Percentiles rank a stretch among this genome's conserved stretches.
Evolutionary conservation across 2,888 invertebrate genomes (phyloP).

Genomic region (Bursaphelenchus okinawaensis): DNA sequence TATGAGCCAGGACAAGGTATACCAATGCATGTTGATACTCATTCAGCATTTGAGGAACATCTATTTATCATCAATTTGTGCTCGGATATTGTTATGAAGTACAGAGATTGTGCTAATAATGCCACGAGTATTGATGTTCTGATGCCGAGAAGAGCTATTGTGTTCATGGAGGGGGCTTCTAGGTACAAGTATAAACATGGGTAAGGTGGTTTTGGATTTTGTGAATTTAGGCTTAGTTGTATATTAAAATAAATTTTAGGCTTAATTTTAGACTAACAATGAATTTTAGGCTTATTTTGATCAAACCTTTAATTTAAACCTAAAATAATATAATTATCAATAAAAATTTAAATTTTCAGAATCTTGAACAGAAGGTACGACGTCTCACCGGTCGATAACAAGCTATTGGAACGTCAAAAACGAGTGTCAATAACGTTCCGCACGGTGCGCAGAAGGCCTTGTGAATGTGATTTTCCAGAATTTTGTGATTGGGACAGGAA

Average conservation of each 20-base stretch:
- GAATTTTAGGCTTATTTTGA: too few relatives aligned
- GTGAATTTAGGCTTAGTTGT: too few relatives aligned
- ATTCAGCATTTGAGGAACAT: constrained; percentile 83
- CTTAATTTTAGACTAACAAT: too few relatives aligned
- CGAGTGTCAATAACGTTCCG: constrained; percentile 62
- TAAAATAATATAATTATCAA: too few relatives aligned
- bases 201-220: too few relatives aligned
- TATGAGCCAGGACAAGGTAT: constrained; percentile 68
- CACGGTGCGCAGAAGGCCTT: constrained; percentile 55
- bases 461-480: constrained; percentile 49
- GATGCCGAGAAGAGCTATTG: constrained; percentile 69
- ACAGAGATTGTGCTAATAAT: constrained; percentile 46
- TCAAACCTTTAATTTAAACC: too few relatives aligned
- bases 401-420: constrained; percentile 33
- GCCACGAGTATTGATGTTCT: constrained; percentile 66
- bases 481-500: constrained; percentile 54
- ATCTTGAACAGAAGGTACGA: constrained; percentile 80
- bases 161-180: constrained; percentile 77
- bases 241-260: too few relatives aligned
- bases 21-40: constrained; percentile 88
- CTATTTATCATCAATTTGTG: constrained; percentile 74
- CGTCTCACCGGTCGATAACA: constrained; percentile 62
- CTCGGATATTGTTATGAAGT: constrained; percentile 52
- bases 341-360: constrained; percentile 39
- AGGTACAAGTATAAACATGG: constrained; percentile 88